Evolutionary conservation across 2,888 invertebrate species (phyloP), one percentile per base, ranked within the genome.

Genomic region (Adineta ricciae): DNA sequence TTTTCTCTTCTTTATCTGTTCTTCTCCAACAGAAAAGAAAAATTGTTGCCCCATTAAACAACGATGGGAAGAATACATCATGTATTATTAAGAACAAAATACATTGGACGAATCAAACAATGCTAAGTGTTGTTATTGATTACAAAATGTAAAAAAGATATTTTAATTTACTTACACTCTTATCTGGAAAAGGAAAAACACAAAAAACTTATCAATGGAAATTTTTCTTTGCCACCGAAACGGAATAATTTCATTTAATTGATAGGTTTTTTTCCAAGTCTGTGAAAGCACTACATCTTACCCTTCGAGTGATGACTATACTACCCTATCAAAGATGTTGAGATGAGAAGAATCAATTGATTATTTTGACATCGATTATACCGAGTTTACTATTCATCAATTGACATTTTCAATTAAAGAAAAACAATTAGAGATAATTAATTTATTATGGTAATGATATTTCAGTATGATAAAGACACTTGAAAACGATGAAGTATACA

Each of bases 111-210:
- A 64, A 27, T 27, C 64, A 64, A 64, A 64, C 64, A 64, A 64
- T 64, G 64, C 64, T 64, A 64, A 32, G 64, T 64, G 64, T 64
- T 64, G 64, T 64, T 64, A 64, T 64, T 64, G 64, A 64, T 64
- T 16, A 64, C 64, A 64, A 64, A 64, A 64, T 64, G 64, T 64
- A 64, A 64, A 64, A 49, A 50, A 50, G 50, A 50, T 19, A 50
- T 14, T 50, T 50, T 16, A 50, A 50, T 50, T 19, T 64, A 16
- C 14, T 27, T 27, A 64, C 32, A 11, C 27, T 64, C 27, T 27
- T 9, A 16, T 32, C 27, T n/a, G n/a, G 54, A 56, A 16, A 27
- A 64, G 2, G 14, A 64, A 16, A 5, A 32, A 64, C 9, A 64
- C 27, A 32, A 64, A 16, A 64, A 11, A 64, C 16, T 64, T 64